A percentile compares a stretch with the other conserved stretches of the same genome.
Evolutionary conservation across 2,888 invertebrate species (phyloP).

Genomic region (Platynereis dumerilii): DNA sequence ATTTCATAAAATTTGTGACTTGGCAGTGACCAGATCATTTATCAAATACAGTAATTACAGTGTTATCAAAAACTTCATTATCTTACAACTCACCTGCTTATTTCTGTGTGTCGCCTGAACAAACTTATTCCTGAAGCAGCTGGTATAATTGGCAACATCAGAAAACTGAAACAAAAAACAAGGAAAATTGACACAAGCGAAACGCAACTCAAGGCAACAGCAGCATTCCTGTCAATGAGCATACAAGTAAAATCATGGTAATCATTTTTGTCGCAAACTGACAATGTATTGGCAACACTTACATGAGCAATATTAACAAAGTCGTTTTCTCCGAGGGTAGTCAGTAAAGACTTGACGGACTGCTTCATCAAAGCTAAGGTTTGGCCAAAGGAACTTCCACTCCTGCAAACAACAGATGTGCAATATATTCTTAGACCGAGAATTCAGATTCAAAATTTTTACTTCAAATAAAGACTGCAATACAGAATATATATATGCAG

Average conservation of each 20-base stretch:
- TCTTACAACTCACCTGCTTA: constrained; percentile 62
- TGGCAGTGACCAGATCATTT: too few relatives aligned
- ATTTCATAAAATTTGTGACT: too few relatives aligned
- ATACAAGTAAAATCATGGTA: neutral
- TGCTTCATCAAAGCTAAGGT: constrained; percentile 66
- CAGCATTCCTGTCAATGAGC: neutral
- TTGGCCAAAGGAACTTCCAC: constrained; percentile 67
- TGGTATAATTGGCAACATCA: constrained; percentile 54
- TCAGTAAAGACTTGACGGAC: constrained; percentile 65
- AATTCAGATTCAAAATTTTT: too few relatives aligned
- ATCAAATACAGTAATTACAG: too few relatives aligned
- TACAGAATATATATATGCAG: too few relatives aligned
- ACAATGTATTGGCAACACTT: constrained; percentile 41
- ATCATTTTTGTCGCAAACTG: neutral
- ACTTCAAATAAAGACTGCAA: neutral
- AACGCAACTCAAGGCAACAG: too few relatives aligned
- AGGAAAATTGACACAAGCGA: too few relatives aligned
- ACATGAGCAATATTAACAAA: constrained; percentile 66
- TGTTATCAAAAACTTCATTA: too few relatives aligned
- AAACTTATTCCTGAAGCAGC: constrained; percentile 61
- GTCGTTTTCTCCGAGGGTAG: constrained; percentile 67
- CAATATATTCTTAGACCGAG: too few relatives aligned
- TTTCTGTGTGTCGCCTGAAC: constrained; percentile 66
- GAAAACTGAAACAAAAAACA: constrained; percentile 62
- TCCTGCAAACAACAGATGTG: constrained; percentile 45